Percentiles rank a stretch among this genome's conserved stretches.
phyloP scores from a whole-genome alignment of 2,797 vertebrate species.

The Brachymystax lenok region DNA sequence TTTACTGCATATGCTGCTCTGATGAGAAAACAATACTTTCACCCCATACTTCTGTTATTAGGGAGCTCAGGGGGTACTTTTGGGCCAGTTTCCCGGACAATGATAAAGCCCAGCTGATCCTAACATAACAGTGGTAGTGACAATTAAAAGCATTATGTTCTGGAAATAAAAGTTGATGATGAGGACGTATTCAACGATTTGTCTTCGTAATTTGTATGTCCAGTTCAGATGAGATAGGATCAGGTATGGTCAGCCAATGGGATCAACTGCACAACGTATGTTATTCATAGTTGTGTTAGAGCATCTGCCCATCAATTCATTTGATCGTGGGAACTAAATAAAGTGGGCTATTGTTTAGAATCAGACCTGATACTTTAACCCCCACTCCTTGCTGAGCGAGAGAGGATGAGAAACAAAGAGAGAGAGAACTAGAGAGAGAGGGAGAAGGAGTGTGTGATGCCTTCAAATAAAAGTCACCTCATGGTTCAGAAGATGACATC shows the following conservation, averaged over 20 bases:
- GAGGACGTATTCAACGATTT: neutral
- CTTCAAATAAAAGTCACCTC: constrained; percentile 23
- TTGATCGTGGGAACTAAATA: neutral
- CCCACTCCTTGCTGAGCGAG: neutral
- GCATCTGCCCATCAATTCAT: neutral
- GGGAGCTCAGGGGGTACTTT: neutral
- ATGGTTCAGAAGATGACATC: constrained; percentile 13
- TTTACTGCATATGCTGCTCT: neutral
- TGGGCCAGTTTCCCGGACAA: constrained; percentile 21
- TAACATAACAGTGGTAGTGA: constrained; percentile 29
- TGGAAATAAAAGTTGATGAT: constrained; percentile 45
- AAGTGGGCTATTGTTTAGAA: neutral
- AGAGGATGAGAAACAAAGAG: neutral
- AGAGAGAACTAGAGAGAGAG: neutral
- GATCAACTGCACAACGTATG: neutral
- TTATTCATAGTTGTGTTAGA: neutral
- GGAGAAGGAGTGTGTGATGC: no score
- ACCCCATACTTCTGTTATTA: constrained; percentile 25
- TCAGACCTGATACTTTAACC: neutral
- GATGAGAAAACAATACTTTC: neutral
- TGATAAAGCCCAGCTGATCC: constrained; percentile 5
- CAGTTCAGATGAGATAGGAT: neutral
- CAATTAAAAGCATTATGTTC: constrained; percentile 31
- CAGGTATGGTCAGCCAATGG: neutral
- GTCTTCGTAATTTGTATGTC: neutral